These are phyloP conservation scores for Itoplectis maculator DNA, from an alignment of 2,888 invertebrate species.

Conservation along the genomic window DNA sequence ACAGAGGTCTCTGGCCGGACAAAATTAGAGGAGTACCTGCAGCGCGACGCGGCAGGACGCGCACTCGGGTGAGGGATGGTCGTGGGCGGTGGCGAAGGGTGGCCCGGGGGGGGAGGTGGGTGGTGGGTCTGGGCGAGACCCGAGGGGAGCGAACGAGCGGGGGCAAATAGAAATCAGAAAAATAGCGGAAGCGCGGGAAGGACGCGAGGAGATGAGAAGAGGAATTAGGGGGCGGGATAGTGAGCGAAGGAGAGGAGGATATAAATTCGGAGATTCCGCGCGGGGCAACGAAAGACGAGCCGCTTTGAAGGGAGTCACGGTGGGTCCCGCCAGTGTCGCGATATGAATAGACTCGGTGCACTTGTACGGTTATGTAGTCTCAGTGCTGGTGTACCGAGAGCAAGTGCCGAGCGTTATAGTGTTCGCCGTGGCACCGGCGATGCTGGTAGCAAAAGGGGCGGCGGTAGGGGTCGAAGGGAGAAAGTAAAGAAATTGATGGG, in stretches of 20 bases:
- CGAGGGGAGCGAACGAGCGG: slow-evolving; percentile 53
- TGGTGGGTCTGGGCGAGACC: too few species aligned
- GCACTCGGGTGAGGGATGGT: slow-evolving; percentile 23
- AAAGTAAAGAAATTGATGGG: background rate
- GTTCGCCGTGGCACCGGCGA: slow-evolving; percentile 46
- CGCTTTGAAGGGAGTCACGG: slow-evolving; percentile 51
- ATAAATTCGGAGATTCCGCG: slow-evolving; percentile 47
- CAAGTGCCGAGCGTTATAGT: background rate
- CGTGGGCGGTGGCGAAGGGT: background rate
- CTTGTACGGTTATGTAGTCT: background rate
- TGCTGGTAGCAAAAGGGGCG: slow-evolving; percentile 35
- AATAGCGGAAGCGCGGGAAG: slow-evolving; percentile 6
- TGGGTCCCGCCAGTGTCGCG: slow-evolving; percentile 28
- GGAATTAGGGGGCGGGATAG: slow-evolving; percentile 17
- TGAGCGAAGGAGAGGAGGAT: slow-evolving; percentile 49
- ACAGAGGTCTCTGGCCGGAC: slow-evolving; percentile 51
- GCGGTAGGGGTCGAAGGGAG: background rate
- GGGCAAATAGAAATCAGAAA: slow-evolving; percentile 55
- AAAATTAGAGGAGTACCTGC: slow-evolving; percentile 45
- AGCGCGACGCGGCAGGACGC: slow-evolving; percentile 16
- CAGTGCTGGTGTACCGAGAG: slow-evolving; percentile 10
- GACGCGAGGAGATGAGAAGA: background rate
- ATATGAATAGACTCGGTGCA: slow-evolving; percentile 28
- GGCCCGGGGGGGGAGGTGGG: slow-evolving; percentile 1
- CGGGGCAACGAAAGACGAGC: background rate